phyloP scores from a whole-genome alignment of 2,797 vertebrate species.

The Natrix natrix region DNA sequence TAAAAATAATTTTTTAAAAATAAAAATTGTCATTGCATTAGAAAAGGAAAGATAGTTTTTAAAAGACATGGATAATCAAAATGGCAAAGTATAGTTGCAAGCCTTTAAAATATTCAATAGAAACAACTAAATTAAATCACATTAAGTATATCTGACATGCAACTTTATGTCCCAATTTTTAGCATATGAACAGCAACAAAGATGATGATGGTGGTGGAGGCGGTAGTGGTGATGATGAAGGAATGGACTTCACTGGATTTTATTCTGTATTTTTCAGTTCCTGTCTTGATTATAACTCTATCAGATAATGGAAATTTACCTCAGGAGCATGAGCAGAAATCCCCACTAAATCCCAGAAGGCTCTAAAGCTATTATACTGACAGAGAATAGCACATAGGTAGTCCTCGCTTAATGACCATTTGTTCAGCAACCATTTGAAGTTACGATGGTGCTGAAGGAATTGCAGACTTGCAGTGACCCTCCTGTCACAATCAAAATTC shows the following conservation, averaged over 20 bases:
- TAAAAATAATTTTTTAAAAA: slow-evolving; percentile 13
- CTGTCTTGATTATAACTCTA: background rate
- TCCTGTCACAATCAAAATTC: background rate
- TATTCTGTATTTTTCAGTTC: background rate
- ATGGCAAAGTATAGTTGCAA: slow-evolving; percentile 69
- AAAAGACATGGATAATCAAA: slow-evolving; percentile 68
- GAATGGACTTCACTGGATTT: background rate
- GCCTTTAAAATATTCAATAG: slow-evolving; percentile 66
- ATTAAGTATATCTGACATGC: slow-evolving; percentile 55
- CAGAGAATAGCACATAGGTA: background rate
- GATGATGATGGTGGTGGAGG: background rate
- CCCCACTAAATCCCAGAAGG: background rate
- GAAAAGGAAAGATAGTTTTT: slow-evolving; percentile 77
- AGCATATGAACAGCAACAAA: slow-evolving; percentile 34
- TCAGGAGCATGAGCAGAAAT: slow-evolving; percentile 5
- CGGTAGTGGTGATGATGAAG: background rate
- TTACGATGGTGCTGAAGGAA: background rate
- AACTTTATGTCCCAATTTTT: slow-evolving; percentile 49
- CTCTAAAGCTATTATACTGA: background rate
- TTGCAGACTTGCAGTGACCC: background rate
- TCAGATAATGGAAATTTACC: fast-evolving
- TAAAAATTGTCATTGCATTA: slow-evolving; percentile 70
- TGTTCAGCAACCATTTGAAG: background rate
- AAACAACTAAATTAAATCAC: slow-evolving; percentile 62
- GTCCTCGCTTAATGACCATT: background rate